Conservation (phyloP, 2,113 vertebrate genomes). For the Serilophus lunatus region DNA sequence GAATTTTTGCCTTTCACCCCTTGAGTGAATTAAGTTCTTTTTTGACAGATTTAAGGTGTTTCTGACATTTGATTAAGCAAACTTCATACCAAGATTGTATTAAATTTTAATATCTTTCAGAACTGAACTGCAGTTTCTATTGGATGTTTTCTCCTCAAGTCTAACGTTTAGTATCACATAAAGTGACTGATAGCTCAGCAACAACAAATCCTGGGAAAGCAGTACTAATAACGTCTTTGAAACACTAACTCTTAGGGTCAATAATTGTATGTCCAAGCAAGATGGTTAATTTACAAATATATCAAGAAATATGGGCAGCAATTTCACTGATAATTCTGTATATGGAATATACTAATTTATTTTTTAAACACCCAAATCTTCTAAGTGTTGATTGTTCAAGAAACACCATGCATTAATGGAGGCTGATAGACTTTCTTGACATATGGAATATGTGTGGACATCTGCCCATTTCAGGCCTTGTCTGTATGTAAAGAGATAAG, state of each 20-base stretch:
- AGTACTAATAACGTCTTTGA: background rate
- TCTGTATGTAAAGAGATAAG: background rate
- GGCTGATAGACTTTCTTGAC: background rate
- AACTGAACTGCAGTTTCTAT: slow-evolving; percentile 12
- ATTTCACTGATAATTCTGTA: background rate
- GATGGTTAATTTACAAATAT: background rate
- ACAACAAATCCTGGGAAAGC: background rate
- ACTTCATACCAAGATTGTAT: slow-evolving; percentile 17
- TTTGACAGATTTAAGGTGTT: slow-evolving; percentile 45
- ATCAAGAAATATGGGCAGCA: background rate
- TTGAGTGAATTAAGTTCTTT: slow-evolving; percentile 45
- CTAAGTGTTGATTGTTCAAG: background rate
- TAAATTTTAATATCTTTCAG: slow-evolving; percentile 52
- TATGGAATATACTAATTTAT: background rate
- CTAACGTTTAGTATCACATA: background rate
- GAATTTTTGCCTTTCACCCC: slow-evolving; percentile 34
- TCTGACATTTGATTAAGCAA: slow-evolving; percentile 62
- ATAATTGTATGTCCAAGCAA: background rate
- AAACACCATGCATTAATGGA: background rate
- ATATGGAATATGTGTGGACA: background rate
- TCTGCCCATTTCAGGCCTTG: background rate
- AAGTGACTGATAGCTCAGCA: background rate
- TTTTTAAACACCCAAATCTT: background rate
- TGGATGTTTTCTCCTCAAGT: background rate
- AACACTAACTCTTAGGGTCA: background rate